These are phyloP conservation scores for Trachymyrmex cornetzi DNA, from an alignment of 1,140 invertebrate genomes.

Conservation along the genomic window DNA sequence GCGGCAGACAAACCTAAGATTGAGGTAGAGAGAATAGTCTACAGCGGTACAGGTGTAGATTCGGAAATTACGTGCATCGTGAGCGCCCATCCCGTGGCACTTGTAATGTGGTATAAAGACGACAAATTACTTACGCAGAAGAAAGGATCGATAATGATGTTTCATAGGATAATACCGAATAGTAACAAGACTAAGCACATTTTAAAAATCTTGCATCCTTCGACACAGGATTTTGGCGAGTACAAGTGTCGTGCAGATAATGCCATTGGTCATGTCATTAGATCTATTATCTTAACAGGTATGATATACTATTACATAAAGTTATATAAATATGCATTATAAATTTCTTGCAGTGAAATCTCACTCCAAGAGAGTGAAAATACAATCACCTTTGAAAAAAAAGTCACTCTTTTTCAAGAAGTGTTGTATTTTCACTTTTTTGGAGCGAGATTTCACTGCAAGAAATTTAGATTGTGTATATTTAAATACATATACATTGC, in stretches of 20 bases:
- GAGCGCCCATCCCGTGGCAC: slow-evolving; percentile 85
- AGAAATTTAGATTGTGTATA: too few relatives aligned
- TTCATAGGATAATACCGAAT: slow-evolving; percentile 20
- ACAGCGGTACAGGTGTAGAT: slow-evolving; percentile 85
- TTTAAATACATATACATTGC: background rate
- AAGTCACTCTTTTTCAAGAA: too few relatives aligned
- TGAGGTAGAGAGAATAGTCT: slow-evolving; percentile 84
- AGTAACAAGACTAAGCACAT: slow-evolving; percentile 71
- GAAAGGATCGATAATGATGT: slow-evolving; percentile 59
- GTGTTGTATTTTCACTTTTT: too few relatives aligned
- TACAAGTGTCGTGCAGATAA: slow-evolving; percentile 82
- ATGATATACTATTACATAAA: slow-evolving; percentile 36
- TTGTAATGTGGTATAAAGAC: slow-evolving; percentile 81
- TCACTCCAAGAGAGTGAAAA: too few relatives aligned
- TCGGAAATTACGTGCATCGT: slow-evolving; percentile 86
- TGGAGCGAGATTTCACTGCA: too few relatives aligned
- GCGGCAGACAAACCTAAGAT: slow-evolving; percentile 84
- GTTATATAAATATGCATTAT: too few relatives aligned
- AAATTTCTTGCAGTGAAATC: too few relatives aligned
- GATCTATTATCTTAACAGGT: slow-evolving; percentile 79
- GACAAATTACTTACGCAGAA: slow-evolving; percentile 59
- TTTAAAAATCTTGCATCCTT: slow-evolving; percentile 78
- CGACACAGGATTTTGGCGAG: slow-evolving; percentile 76
- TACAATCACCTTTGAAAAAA: too few relatives aligned
- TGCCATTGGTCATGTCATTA: slow-evolving; percentile 66